Base-by-base conservation (phyloP, 1,140 invertebrate genomes). In the Pseudomyrmex gracilis region DNA sequence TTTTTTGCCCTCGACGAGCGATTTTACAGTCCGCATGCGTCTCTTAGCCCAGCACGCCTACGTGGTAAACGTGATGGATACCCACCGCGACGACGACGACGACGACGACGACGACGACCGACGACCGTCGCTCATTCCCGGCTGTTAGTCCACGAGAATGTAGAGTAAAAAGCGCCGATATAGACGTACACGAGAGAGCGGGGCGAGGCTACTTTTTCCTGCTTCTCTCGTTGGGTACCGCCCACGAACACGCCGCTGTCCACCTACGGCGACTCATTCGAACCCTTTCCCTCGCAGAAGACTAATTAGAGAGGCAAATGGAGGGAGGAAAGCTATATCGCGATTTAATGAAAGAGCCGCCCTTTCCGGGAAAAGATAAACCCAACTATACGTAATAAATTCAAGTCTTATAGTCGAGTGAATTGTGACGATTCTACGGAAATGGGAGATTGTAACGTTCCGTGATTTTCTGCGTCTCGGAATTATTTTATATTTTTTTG, bases 121-220 rank as follows among this genome's bases (percentile, higher is more conserved):
- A 34, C 34, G 34, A 34, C 34, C 34, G 71, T 84, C 34, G 47
- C 51, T 74, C 61, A 63, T 80, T 63, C 58, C 17, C 80, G 58
- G 70, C 76, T 84, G 71, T 88, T 82, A 84, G 57, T 47, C 58
- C 76, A 83, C 85, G 84, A 83, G 87, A 88, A 88, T 84, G 86
- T 61, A 53, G 34, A 53, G 57, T 73, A 85, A 85, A 89, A 88
- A 85, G 34, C 5, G 58, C 20, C 58, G 74, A 88, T 88, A 83
- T 82, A 88, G 76, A 87, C 49, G 63, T 70, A 73, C 85, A 34
- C 34, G 34, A 34, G 70, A 77, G 84, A 63, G 64, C 51, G 58
- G 73, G 71, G 64, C 13, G 71, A 60, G 57, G 60, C 71, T 76
- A 80, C 76, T 82, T 77, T 84, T 84, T 88, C 83, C 82, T 88